Evolutionary conservation across 2,888 invertebrate genomes (phyloP).

Genomic region (Julus scandinavius): DNA sequence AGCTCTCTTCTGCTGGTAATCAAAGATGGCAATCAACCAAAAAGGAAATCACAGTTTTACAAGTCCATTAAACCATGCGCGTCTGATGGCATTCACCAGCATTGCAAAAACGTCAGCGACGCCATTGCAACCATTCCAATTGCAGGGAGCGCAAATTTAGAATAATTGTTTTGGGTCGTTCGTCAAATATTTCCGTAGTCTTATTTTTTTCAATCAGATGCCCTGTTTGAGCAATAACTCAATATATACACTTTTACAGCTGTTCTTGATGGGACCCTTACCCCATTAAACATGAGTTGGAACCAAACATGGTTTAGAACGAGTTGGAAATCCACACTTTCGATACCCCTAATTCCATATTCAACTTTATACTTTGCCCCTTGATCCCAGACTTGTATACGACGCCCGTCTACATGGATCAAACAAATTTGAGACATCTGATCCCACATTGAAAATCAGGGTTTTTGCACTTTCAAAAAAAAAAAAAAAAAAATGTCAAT

Average conservation of each 20-base stretch:
- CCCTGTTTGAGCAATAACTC: no score
- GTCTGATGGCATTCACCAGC: background rate
- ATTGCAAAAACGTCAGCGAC: background rate
- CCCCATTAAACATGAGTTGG: no score
- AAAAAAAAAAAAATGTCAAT: background rate
- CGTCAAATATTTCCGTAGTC: background rate
- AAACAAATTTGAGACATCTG: background rate
- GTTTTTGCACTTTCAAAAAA: background rate
- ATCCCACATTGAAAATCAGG: background rate
- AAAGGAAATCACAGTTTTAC: conserved; percentile 39
- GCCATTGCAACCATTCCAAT: background rate
- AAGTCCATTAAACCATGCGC: conserved; percentile 35
- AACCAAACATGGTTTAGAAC: no score
- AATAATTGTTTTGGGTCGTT: background rate
- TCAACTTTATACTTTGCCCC: background rate
- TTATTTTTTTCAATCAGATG: no score
- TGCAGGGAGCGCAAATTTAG: conserved; percentile 6
- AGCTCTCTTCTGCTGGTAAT: conserved; percentile 32
- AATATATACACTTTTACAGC: no score
- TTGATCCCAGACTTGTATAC: background rate
- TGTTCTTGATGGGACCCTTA: no score
- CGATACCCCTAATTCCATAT: background rate
- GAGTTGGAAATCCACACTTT: background rate
- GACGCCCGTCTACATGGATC: background rate
- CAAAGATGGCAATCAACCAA: conserved; percentile 42